Evolutionary conservation across 1,140 invertebrate species (phyloP), one percentile per base, ranked within the genome.

Genomic region (Hylaeus anthracinus): DNA sequence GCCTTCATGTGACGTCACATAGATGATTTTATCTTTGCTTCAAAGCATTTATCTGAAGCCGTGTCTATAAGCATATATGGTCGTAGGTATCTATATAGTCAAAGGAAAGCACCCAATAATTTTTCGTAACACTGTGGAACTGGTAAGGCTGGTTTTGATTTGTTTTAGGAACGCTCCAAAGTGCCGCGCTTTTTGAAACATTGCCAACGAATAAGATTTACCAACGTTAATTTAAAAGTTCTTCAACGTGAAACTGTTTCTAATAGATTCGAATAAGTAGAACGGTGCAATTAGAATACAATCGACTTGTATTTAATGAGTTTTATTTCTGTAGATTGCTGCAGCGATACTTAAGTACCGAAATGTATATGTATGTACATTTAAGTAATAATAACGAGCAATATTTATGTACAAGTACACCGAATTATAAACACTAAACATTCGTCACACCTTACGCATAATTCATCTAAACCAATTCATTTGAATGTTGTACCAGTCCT

Each of bases 391-490:
- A 90, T 91, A 92, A 92, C 89, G 88, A 90, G 85, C 88, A 92
- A 86, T 93, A 88, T 82, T 87, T 88, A 93, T 93, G 90, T 93
- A 92, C 91, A 92, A 91, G 81, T 92, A 93, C 91, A 93, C 88
- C 85, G 86, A 93, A 92, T 92, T 93, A 91, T 92, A 92, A 93
- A 93, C 88, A 90, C 86, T 90, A 90, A 91, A 91, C 88, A 88
- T 88, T 88, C 84, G 88, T 86, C 88, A 85, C 88, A 86, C 79
- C 80, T 91, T 90, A 83, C 80, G 86, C 79, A 83, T 90, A 86
- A 75, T 72, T 67, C 66, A 82, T 80, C 74, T 86, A 89, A 86
- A 82, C 82, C 79, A 87, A 85, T 88, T 85, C 73, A 39, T 89
- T 69, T 71, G 58, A 85, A 88, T 53, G 81, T 88, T 85, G 80